Evolutionary conservation across 2,113 vertebrate genomes (phyloP), one percentile per base, ranked within the genome.

Genomic region (Dicentrarchus labrax): DNA sequence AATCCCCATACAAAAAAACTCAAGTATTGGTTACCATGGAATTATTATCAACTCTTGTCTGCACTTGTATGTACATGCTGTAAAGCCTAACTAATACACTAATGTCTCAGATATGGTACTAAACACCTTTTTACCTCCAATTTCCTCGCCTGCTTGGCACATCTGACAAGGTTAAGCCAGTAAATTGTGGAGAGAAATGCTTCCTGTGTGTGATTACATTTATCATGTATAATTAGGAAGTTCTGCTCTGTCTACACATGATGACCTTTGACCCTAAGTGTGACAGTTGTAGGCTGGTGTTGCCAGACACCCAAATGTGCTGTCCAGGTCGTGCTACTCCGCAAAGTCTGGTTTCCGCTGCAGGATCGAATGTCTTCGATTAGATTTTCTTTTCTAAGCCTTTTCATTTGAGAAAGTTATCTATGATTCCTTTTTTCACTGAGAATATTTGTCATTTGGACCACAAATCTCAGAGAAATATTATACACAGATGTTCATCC

Each of bases 71-170:
- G 6, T 65, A n/a, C 47, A 11, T 73, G 10, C 47, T 61, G 3
- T 68, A 39, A 82, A 66, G 3, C 30, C 4, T 2, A 68, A n/a
- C 5, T 50, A 62, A 80, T 30, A 30, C 48, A 6, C 65, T n/a
- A 12, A 69, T 45, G 69, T 62, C 61, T 69, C 48, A 70, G 10
- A 74, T 53, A 9, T 43, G 22, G 81, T 2, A 8, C 68, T 48
- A 38, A 51, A 43, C 71, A 47, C 64, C 61, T 60, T 61, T 82
- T 76, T 72, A 93, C 94, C 94, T 95, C 93, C 93, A 95, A 95
- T 80, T 95, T 57, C 53, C 92, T 95, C 91, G 87, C 94, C 95
- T 92, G 95, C 93, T 95, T 90, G 94, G 95, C 95, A 96, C 96
- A 94, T 95, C 93, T 97, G 96, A 95, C 86, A 91, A 89, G 93